phyloP scores from a whole-genome alignment of 2,797 vertebrate species.

The Nothura maculosa region DNA sequence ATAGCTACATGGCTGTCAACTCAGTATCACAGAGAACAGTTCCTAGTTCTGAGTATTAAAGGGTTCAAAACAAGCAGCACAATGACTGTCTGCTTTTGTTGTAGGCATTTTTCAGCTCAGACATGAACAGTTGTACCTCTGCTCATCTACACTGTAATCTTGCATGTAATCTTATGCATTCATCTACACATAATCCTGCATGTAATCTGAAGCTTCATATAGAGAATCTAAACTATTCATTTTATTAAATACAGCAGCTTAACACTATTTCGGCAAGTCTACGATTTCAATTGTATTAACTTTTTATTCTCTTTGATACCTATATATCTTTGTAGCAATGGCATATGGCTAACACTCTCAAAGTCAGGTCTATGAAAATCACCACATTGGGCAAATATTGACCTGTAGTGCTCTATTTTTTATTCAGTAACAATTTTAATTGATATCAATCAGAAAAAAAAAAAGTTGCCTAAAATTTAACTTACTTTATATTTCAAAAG shows the following conservation, averaged over 20 bases:
- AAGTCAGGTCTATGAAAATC: not conserved
- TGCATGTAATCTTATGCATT: not conserved
- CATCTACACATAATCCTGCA: not conserved
- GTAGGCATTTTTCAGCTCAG: not conserved
- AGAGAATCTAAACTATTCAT: not conserved
- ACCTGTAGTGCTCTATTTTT: not conserved
- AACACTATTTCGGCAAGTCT: not conserved
- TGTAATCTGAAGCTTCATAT: not conserved
- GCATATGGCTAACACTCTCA: not conserved
- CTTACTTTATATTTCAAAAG: not conserved
- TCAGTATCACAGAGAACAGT: accelerated
- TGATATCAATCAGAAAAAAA: not conserved
- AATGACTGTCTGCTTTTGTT: not conserved
- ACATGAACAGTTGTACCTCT: not conserved
- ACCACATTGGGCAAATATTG: not conserved
- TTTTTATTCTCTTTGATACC: not conserved
- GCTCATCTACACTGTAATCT: not conserved
- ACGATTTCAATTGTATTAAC: not conserved
- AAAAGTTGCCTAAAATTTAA: not conserved
- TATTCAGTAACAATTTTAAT: not conserved
- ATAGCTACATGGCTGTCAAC: accelerated
- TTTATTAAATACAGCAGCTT: not conserved
- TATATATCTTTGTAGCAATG: not conserved
- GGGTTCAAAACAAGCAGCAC: not conserved
- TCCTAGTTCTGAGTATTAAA: not conserved